Evolutionary conservation across 35 echinoderm and acorn worm genomes (phyloP).

Genomic region (Diadema setosum): DNA sequence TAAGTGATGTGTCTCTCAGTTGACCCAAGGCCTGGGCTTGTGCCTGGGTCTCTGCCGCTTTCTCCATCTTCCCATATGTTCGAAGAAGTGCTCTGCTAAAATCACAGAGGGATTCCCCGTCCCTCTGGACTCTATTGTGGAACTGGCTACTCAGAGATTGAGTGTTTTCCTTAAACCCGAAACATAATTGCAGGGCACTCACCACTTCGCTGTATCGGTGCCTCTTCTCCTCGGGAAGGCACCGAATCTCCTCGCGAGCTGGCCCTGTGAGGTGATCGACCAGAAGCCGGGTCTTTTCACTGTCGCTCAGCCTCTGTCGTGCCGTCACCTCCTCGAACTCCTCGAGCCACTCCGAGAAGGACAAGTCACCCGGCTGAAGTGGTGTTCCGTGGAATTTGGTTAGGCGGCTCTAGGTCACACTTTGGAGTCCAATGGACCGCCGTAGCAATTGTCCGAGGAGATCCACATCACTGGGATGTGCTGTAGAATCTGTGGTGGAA

Average conservation of each 20-base stretch:
- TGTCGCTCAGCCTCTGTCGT: not conserved
- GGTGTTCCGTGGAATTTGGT: not conserved
- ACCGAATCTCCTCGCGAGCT: slow-evolving; percentile 38
- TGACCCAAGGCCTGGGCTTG: not conserved
- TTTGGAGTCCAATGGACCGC: not conserved
- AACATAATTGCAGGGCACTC: not conserved
- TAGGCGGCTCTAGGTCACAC: not conserved
- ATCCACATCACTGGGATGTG: not conserved
- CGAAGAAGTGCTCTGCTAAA: slow-evolving; percentile 34
- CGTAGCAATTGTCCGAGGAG: not conserved
- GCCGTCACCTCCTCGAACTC: not conserved
- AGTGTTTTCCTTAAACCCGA: not conserved
- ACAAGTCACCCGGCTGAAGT: not conserved
- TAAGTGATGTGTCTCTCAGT: slow-evolving; percentile 5
- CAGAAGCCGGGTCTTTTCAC: not conserved
- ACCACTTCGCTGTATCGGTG: not conserved
- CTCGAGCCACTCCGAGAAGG: not conserved
- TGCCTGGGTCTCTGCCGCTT: not conserved
- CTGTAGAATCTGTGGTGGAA: too few relatives aligned
- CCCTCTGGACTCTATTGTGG: slow-evolving; percentile 10
- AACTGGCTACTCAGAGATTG: slow-evolving; percentile 18
- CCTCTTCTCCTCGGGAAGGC: not conserved
- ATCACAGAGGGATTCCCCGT: slow-evolving; percentile 23
- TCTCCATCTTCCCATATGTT: slow-evolving; percentile 22
- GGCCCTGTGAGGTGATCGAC: slow-evolving; percentile 15